Evolutionary conservation across 2,888 invertebrate genomes (phyloP).

Genomic region (Agonopterix alstromeriana): DNA sequence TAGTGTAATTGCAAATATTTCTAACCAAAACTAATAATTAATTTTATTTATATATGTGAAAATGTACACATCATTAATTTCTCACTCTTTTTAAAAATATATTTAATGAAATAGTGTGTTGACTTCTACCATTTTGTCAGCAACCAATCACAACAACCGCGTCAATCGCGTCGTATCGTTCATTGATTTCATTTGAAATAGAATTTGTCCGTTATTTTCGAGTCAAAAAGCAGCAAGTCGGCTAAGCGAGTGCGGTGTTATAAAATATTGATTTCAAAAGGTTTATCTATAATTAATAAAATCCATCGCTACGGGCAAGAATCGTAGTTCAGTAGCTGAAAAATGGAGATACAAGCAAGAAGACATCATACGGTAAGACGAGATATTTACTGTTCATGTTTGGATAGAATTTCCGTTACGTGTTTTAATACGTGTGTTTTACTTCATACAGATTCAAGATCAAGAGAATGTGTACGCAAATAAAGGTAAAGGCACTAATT

Average conservation of each 20-base stretch:
- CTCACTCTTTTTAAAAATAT: no score
- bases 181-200: no score
- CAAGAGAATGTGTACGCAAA: constrained; percentile 53
- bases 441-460: constrained; percentile 39
- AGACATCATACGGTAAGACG: constrained; percentile 47
- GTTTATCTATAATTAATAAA: no score
- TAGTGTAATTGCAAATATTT: no score
- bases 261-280: no score
- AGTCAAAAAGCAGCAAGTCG: not conserved
- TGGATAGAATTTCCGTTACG: not conserved
- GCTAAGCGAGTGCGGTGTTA: not conserved
- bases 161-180: no score
- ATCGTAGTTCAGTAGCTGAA: not conserved
- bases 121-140: no score
- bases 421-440: not conserved
- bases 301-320: not conserved
- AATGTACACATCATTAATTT: no score
- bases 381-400: constrained; percentile 1
- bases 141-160: no score
- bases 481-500: constrained; percentile 40
- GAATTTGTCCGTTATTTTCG: constrained; percentile 5
- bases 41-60: no score
- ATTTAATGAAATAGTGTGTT: no score
- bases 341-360: constrained; percentile 51
- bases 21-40: no score